Conservation (phyloP, 2,888 invertebrate species). For the Pyrrhosoma nymphula region DNA sequence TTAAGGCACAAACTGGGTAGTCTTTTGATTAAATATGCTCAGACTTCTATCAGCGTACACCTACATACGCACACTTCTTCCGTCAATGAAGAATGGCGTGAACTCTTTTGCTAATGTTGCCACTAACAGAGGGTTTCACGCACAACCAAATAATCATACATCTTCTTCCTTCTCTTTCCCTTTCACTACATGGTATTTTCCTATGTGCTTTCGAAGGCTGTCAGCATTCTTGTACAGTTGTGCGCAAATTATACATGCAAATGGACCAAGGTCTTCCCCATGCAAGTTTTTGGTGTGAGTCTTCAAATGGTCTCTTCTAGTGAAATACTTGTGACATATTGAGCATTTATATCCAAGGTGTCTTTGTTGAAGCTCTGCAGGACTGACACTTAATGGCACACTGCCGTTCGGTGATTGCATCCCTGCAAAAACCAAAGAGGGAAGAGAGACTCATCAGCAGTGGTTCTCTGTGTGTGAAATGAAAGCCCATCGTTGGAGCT, state of each 20-base stretch:
- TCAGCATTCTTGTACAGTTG: conserved; percentile 79
- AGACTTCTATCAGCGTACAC: not conserved
- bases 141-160: conserved; percentile 12
- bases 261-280: conserved; percentile 78
- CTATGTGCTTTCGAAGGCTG: conserved; percentile 78
- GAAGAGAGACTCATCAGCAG: conserved; percentile 62
- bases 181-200: conserved; percentile 76
- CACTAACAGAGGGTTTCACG: not conserved
- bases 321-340: conserved; percentile 70
- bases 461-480: not conserved
- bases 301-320: conserved; percentile 77
- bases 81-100: not conserved
- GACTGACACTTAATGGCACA: conserved; percentile 47
- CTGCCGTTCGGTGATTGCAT: conserved; percentile 64
- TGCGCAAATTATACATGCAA: conserved; percentile 77
- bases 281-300: conserved; percentile 79
- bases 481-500: not conserved
- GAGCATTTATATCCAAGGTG: conserved; percentile 69
- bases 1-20: not conserved
- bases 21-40: not conserved
- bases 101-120: not conserved
- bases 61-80: not conserved
- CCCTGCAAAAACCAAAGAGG: conserved; percentile 66
- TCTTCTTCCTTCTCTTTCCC: conserved; percentile 30
- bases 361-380: conserved; percentile 65